phyloP scores from a whole-genome alignment of 2,888 invertebrate species.

The Allophyes oxyacanthae region DNA sequence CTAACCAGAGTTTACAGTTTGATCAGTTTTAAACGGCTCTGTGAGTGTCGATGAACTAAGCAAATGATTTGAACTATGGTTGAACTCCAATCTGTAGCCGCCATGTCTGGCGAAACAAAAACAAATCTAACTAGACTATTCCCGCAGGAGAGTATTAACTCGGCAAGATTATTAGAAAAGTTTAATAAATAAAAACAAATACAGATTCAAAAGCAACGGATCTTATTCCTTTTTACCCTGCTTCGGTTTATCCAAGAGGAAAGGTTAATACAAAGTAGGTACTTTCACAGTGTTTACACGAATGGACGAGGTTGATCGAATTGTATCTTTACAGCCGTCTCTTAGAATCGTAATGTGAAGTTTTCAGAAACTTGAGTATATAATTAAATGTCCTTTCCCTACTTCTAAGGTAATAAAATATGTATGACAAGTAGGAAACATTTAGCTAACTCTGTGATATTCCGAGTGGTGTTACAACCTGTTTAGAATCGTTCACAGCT shows the following conservation, averaged over 20 bases:
- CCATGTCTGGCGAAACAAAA: slow-evolving; percentile 10
- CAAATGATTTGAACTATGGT: slow-evolving; percentile 8
- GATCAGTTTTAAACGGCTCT: slow-evolving; percentile 1
- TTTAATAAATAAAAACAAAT: slow-evolving; percentile 30
- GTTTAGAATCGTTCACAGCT: slow-evolving; percentile 9
- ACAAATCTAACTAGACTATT: slow-evolving; percentile 35
- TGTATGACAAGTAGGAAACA: neutral
- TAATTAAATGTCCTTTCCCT: no score
- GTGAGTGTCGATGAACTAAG: neutral
- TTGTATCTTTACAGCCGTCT: no score
- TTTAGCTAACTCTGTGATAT: slow-evolving; percentile 1
- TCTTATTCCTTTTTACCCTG: no score
- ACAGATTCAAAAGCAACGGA: neutral
- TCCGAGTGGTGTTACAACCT: slow-evolving; percentile 15
- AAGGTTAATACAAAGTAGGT: no score
- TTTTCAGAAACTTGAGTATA: no score
- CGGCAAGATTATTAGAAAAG: slow-evolving; percentile 32
- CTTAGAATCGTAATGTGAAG: no score
- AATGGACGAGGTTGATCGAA: no score
- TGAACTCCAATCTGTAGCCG: slow-evolving; percentile 24
- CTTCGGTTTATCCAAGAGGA: no score
- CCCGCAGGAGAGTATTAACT: slow-evolving; percentile 23
- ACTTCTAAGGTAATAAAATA: slow-evolving; percentile 3
- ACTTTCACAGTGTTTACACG: no score
- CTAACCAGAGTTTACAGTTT: slow-evolving; percentile 2